Evolutionary conservation across 2,797 vertebrate species (phyloP), one percentile per base, ranked within the genome.

Genomic region (Galago senegalensis): DNA sequence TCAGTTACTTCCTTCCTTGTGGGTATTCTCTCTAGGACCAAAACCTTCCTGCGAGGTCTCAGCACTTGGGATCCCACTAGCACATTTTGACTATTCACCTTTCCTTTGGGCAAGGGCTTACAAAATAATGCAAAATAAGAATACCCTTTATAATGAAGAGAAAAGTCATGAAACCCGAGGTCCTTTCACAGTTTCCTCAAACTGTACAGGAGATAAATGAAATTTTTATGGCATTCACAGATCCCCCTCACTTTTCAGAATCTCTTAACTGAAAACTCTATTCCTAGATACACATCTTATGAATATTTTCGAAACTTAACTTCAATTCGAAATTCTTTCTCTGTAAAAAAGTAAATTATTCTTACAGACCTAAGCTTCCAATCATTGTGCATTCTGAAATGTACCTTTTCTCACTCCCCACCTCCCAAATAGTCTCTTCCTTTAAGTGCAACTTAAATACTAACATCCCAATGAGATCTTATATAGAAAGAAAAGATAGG

Each of bases 271-370:
- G 16, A 69, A 89, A 89, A 87, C 53, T 95, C 34, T 90, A 67
- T 75, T 60, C 8, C 27, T 89, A 88, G 10, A 61, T 79, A 70
- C 1, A 53, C 46, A 70, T 75, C 84, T 93, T 43, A 94, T 29
- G 89, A 96, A 94, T 49, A 31, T 23, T 95, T 87, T 96, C 79
- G 96, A 92, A 86, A 89, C 16, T 91, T 53, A 89, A 89, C 34
- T 93, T 93, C 83, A 88, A 34, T 86, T 69, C 67, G 37, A 97
- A 96, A 94, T 46, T 67, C 29, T 70, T 89, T 83, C 43, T 58
- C 80, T 69, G 5, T 73, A 23, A 92, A 69, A 95, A 93, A 86
- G 83, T 67, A 90, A 46, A 96, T 89, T 83, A 91, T 80, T 80
- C 75, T 89, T 76, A 87, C 9, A 80, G 56, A 53, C 18, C 37